Conservation (phyloP, 2,797 vertebrate genomes). For the Danio choprae region DNA sequence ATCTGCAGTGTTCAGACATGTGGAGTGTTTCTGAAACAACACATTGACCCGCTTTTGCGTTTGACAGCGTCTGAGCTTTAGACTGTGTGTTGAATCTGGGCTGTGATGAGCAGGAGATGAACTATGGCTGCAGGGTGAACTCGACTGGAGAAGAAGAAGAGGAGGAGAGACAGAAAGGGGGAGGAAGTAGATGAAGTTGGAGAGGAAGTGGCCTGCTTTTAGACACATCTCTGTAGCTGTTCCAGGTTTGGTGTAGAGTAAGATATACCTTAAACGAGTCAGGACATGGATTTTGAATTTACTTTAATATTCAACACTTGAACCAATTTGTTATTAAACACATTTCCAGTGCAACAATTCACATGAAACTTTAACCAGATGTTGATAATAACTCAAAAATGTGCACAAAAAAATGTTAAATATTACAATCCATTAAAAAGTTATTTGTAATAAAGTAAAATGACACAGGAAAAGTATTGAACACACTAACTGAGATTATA, state of each 20-base stretch:
- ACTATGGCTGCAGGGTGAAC: slow-evolving; percentile 63
- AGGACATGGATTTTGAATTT: too few relatives aligned
- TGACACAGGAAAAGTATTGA: too few relatives aligned
- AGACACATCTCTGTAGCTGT: slow-evolving; percentile 53
- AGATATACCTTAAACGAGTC: too few relatives aligned
- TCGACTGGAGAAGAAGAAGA: slow-evolving; percentile 51
- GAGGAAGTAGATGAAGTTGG: slow-evolving; percentile 39
- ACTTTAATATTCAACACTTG: too few relatives aligned
- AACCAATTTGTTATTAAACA: too few relatives aligned
- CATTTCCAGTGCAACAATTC: too few relatives aligned
- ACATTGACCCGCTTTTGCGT: slow-evolving; percentile 23
- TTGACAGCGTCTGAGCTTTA: slow-evolving; percentile 5
- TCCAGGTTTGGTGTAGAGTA: background rate
- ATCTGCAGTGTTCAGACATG: background rate
- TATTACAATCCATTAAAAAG: too few relatives aligned
- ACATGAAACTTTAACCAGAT: background rate
- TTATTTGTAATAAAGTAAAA: too few relatives aligned
- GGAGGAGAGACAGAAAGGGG: slow-evolving; percentile 51
- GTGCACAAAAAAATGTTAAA: too few relatives aligned
- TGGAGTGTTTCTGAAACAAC: slow-evolving; percentile 9
- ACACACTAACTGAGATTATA: too few relatives aligned
- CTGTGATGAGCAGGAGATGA: slow-evolving; percentile 60
- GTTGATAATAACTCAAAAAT: too few relatives aligned
- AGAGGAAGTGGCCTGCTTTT: slow-evolving; percentile 66
- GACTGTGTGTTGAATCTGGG: slow-evolving; percentile 40